These are phyloP conservation scores for Propithecus deckenii DNA, from an alignment of 2,797 vertebrate genomes.

Conservation along the genomic window DNA sequence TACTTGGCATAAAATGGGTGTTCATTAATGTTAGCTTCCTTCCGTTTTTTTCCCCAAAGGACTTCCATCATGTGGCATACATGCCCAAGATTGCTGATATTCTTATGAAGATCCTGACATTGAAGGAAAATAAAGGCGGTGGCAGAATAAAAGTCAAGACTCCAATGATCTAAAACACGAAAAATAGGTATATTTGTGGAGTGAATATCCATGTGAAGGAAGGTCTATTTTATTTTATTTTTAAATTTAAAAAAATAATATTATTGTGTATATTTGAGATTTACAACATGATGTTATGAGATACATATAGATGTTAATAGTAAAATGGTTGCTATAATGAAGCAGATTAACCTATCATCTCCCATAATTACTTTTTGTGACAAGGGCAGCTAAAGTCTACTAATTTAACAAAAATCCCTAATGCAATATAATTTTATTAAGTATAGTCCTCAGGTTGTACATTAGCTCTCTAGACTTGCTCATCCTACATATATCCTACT, in stretches of 20 bases:
- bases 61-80: not conserved
- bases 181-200: not conserved
- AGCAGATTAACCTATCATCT: not conserved
- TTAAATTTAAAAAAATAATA: not conserved
- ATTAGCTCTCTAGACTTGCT: not conserved
- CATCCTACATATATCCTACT: not conserved
- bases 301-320: not conserved
- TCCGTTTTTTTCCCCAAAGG: not conserved
- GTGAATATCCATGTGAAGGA: not conserved
- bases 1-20: not conserved
- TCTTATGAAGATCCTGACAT: not conserved
- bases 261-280: not conserved
- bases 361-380: not conserved
- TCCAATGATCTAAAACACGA: not conserved
- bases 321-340: not conserved
- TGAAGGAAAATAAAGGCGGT: slow-evolving; percentile 23
- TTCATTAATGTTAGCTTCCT: not conserved
- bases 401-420: not conserved
- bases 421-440: not conserved
- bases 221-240: not conserved
- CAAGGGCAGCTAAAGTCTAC: not conserved
- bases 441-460: not conserved
- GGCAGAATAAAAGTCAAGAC: not conserved
- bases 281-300: not conserved
- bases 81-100: not conserved